phyloP scores from a whole-genome alignment of 2,113 vertebrate species.

The Syngnathoides biaculeatus region DNA sequence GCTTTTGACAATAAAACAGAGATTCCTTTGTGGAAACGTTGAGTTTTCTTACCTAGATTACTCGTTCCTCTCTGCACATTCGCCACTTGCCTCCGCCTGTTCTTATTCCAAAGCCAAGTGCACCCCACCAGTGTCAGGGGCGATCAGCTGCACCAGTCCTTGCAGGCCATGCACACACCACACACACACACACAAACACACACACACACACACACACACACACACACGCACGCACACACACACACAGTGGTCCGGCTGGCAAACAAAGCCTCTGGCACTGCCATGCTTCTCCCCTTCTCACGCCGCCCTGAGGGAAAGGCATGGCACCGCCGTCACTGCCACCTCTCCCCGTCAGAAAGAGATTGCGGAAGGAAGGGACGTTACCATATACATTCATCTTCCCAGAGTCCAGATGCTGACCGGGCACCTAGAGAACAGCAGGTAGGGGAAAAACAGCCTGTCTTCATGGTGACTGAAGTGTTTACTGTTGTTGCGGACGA shows the following conservation, averaged over 20 bases:
- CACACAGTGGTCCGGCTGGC: slow-evolving; percentile 41
- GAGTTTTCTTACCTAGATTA: slow-evolving; percentile 24
- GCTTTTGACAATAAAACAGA: neutral
- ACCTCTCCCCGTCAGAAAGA: slow-evolving; percentile 5
- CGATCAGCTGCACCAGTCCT: slow-evolving; percentile 76
- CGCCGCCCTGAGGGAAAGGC: slow-evolving; percentile 27
- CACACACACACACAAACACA: slow-evolving; percentile 19
- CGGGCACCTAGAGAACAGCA: slow-evolving; percentile 68
- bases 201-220: slow-evolving; percentile 27
- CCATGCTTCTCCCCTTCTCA: slow-evolving; percentile 43
- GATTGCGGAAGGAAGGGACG: neutral
- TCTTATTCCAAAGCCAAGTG: slow-evolving; percentile 46
- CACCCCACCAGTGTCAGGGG: slow-evolving; percentile 64
- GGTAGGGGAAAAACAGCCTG: slow-evolving; percentile 64
- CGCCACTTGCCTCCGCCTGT: slow-evolving; percentile 13
- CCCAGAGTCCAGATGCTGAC: slow-evolving; percentile 69
- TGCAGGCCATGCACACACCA: slow-evolving; percentile 62
- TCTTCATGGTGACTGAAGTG: slow-evolving; percentile 60
- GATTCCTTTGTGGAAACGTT: slow-evolving; percentile 16
- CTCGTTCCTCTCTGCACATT: slow-evolving; percentile 36
- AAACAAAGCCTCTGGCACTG: slow-evolving; percentile 61
- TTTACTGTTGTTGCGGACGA: slow-evolving; percentile 42
- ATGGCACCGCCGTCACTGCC: slow-evolving; percentile 19
- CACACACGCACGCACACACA: slow-evolving; percentile 43
- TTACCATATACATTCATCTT: neutral